phyloP scores from a whole-genome alignment of 2,888 invertebrate species.

The Epinotia ramella region DNA sequence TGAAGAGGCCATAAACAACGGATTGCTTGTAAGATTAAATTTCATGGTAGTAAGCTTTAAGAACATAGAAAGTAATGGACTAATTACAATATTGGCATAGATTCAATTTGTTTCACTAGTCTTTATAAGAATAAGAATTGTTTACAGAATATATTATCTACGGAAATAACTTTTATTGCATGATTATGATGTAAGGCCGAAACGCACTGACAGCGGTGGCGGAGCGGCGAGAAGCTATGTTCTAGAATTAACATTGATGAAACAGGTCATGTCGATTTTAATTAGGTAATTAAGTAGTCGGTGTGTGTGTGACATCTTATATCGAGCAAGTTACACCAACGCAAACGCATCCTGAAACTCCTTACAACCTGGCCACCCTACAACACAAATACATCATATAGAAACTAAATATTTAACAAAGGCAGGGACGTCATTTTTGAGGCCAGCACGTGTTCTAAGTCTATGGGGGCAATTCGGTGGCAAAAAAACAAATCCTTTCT shows the following conservation, averaged over 20 bases:
- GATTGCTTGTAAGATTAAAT: slow-evolving; percentile 10
- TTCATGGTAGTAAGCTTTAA: slow-evolving; percentile 8
- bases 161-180: no score
- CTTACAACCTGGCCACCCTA: slow-evolving; percentile 52
- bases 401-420: slow-evolving; percentile 59
- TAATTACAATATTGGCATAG: neutral
- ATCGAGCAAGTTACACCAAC: neutral
- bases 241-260: no score
- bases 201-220: no score
- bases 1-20: slow-evolving; percentile 30
- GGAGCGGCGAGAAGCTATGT: no score
- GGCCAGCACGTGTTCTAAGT: slow-evolving; percentile 77
- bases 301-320: no score
- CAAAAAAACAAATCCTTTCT: slow-evolving; percentile 64
- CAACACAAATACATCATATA: slow-evolving; percentile 62
- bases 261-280: no score
- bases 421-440: slow-evolving; percentile 67
- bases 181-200: no score
- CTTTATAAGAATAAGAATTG: no score
- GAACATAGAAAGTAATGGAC: neutral
- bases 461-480: slow-evolving; percentile 68
- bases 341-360: neutral
- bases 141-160: no score
- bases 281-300: no score
- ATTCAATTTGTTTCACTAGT: neutral